Evolutionary conservation across 2,113 vertebrate genomes (phyloP).

Genomic region (Zeus faber): DNA sequence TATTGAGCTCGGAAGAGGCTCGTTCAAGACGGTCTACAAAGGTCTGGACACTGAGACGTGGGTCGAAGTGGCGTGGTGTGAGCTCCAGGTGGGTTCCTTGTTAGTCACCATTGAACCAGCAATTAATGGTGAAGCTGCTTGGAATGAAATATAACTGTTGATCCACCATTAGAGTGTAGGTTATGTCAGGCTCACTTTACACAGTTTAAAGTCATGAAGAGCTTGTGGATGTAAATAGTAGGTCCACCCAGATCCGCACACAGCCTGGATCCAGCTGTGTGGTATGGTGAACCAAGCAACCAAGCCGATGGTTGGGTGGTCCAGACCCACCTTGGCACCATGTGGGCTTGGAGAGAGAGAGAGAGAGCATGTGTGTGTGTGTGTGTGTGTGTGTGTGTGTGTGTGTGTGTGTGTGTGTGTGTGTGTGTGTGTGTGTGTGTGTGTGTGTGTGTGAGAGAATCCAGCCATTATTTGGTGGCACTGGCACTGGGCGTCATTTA

Average conservation of each 20-base stretch:
- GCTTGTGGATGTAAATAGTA: no score
- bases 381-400: not conserved
- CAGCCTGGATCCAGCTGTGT: no score
- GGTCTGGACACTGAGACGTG: conserved; percentile 97
- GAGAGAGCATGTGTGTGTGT: not conserved
- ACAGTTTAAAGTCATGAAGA: no score
- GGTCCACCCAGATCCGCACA: no score
- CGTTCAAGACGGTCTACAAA: conserved; percentile 98
- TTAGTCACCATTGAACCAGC: not conserved
- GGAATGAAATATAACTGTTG: no score
- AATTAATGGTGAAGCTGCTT: not conserved
- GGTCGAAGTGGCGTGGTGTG: conserved; percentile 98
- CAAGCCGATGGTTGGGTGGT: no score
- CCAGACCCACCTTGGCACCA: no score
- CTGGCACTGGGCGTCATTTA: no score
- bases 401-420: conserved; percentile 8
- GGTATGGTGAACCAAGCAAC: no score
- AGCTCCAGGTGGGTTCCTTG: conserved; percentile 88
- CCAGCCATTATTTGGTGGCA: not conserved
- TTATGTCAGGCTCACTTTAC: no score
- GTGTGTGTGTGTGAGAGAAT: not conserved
- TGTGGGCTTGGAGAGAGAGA: no score
- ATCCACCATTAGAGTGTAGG: no score
- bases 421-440: not conserved
- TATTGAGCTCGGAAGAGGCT: conserved; percentile 94